Percentiles rank a stretch among this genome's conserved stretches.
Conservation (phyloP, 37 sponge, comb jelly and placozoan genomes). For the Cliona cf. orientalis region DNA sequence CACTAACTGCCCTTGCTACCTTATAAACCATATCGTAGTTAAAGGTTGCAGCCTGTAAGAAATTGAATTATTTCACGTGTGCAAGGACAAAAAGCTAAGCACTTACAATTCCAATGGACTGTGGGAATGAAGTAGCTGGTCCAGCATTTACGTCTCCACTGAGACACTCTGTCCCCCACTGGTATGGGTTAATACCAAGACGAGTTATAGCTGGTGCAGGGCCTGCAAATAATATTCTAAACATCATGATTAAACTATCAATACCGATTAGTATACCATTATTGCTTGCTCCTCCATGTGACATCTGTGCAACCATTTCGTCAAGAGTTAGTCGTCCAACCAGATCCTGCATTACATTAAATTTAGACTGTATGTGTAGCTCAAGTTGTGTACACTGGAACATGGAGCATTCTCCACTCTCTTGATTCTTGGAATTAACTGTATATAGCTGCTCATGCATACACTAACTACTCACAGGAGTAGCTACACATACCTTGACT, state of each 20-base stretch:
- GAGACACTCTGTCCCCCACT: slow-evolving; percentile 74
- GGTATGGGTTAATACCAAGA: slow-evolving; percentile 74
- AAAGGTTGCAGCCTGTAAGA: slow-evolving; percentile 60
- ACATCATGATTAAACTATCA: background rate
- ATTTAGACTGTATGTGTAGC: background rate
- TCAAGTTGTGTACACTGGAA: background rate
- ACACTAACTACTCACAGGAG: too few species aligned
- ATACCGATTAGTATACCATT: background rate
- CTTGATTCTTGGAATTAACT: too few species aligned
- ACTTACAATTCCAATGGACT: slow-evolving; percentile 56
- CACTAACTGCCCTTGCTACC: slow-evolving; percentile 50
- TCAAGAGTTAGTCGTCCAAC: too few species aligned
- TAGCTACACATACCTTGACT: too few species aligned
- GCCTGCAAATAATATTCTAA: slow-evolving; percentile 8
- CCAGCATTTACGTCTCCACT: slow-evolving; percentile 63
- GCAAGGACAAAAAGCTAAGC: background rate
- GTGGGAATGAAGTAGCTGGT: slow-evolving; percentile 60
- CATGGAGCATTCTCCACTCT: background rate
- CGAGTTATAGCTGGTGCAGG: slow-evolving; percentile 73
- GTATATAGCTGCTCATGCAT: too few species aligned
- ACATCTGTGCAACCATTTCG: too few species aligned
- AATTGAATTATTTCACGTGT: background rate
- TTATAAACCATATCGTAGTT: slow-evolving; percentile 42
- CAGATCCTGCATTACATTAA: background rate
- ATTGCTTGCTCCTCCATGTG: background rate